Percentiles rank a stretch among this genome's conserved stretches.
Evolutionary conservation across 2,113 vertebrate genomes (phyloP).

Genomic region (Pipa parva): DNA sequence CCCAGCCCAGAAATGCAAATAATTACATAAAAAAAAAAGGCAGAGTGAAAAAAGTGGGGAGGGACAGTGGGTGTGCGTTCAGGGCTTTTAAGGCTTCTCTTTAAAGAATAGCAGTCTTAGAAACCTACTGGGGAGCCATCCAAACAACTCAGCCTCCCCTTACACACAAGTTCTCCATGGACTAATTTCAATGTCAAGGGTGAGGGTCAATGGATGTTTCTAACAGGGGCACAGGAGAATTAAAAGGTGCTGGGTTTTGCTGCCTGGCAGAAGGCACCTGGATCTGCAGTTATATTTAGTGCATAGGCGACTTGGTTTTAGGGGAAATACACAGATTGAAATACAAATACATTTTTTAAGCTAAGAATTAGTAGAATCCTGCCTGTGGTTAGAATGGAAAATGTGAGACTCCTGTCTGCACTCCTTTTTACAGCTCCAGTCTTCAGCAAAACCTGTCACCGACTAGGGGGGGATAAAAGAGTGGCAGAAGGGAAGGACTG

Average conservation of each 20-base stretch:
- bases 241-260: constrained; percentile 30
- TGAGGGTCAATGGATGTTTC: constrained; percentile 57
- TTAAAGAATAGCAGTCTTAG: constrained; percentile 57
- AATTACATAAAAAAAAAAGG: constrained; percentile 46
- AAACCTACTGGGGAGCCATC: constrained; percentile 22
- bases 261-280: too few relatives aligned
- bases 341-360: too few relatives aligned
- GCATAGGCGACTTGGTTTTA: too few relatives aligned
- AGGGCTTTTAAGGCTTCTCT: constrained; percentile 47
- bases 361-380: too few relatives aligned
- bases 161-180: constrained; percentile 42
- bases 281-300: too few relatives aligned
- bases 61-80: constrained; percentile 49
- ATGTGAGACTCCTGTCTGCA: neutral
- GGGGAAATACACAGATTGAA: too few relatives aligned
- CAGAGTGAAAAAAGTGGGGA: constrained; percentile 48
- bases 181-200: constrained; percentile 63
- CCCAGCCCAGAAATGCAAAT: constrained; percentile 64
- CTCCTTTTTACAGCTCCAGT: neutral
- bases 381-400: too few relatives aligned
- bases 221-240: constrained; percentile 51
- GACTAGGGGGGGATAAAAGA: constrained; percentile 49
- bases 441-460: constrained; percentile 11
- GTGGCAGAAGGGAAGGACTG: constrained; percentile 43
- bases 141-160: constrained; percentile 4